Evolutionary conservation across 2,113 vertebrate genomes (phyloP).

Genomic region (Myrmecobius fasciatus): DNA sequence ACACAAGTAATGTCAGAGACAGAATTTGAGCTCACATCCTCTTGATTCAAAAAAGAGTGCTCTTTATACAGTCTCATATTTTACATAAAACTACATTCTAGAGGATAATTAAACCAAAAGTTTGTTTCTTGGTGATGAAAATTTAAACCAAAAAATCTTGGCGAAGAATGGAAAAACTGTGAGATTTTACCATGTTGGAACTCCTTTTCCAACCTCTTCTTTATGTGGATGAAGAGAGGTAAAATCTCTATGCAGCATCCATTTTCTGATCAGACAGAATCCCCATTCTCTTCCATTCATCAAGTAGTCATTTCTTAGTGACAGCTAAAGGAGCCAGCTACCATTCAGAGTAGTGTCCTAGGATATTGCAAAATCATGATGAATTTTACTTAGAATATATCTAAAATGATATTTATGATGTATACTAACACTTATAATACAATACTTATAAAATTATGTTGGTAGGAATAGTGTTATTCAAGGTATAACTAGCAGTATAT

Average conservation of each 20-base stretch:
- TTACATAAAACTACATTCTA: background rate
- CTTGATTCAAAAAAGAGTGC: background rate
- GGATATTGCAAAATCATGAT: background rate
- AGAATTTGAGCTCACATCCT: background rate
- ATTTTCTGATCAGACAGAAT: background rate
- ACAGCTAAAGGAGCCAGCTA: background rate
- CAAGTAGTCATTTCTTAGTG: background rate
- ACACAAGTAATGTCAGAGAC: background rate
- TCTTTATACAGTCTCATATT: background rate
- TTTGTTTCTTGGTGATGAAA: background rate
- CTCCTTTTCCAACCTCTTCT: background rate
- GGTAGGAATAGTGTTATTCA: background rate
- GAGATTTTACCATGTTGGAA: background rate
- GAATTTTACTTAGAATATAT: background rate
- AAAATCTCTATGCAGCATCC: background rate
- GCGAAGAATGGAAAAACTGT: background rate
- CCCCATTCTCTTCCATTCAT: background rate
- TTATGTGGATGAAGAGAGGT: background rate
- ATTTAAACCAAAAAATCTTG: background rate
- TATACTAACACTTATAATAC: background rate
- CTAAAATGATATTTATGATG: background rate
- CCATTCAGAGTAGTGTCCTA: background rate
- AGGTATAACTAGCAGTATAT: background rate
- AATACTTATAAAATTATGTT: background rate
- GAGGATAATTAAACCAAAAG: background rate